phyloP scores from a whole-genome alignment of 2,113 vertebrate species.

The Tragelaphus imberbis region DNA sequence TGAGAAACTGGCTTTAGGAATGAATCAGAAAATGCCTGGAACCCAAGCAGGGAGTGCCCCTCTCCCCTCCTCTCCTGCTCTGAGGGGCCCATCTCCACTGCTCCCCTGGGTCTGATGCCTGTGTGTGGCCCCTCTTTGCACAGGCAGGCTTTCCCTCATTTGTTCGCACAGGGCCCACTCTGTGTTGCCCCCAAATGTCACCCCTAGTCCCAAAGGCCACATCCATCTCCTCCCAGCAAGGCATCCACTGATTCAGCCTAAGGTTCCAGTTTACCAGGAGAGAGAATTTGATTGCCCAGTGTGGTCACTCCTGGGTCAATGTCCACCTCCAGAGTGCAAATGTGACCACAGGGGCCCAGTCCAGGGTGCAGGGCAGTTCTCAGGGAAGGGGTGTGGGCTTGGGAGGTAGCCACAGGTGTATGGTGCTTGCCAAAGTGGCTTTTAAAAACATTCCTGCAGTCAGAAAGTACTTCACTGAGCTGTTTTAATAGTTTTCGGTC shows the following conservation, averaged over 20 bases:
- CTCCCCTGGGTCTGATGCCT: neutral
- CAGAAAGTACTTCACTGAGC: neutral
- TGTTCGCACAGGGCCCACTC: neutral
- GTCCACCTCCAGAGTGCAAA: neutral
- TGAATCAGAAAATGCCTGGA: neutral
- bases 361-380: neutral
- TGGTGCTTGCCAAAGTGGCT: neutral
- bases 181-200: neutral
- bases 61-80: neutral
- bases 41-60: neutral
- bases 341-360: neutral
- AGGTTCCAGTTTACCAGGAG: neutral
- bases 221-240: neutral
- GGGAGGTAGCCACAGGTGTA: neutral
- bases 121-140: neutral
- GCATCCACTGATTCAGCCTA: neutral
- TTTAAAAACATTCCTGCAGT: neutral
- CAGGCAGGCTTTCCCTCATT: neutral
- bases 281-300: neutral
- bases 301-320: rapidly evolving
- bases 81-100: neutral
- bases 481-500: neutral
- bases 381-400: neutral
- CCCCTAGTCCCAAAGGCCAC: neutral
- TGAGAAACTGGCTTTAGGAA: neutral